phyloP scores from a whole-genome alignment of 2,888 invertebrate species.

The Orthosia gothica region DNA sequence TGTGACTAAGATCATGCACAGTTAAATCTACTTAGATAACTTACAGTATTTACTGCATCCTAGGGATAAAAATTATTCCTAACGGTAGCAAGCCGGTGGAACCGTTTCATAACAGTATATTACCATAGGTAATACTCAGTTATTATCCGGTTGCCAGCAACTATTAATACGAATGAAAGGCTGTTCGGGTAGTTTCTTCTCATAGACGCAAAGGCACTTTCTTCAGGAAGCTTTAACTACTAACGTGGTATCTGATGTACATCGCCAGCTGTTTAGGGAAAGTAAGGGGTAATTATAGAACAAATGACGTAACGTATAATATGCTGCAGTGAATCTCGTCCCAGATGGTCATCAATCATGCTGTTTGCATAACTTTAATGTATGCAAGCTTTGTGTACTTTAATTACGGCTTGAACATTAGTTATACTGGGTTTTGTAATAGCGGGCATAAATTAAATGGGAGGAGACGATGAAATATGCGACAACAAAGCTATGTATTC shows the following conservation, averaged over 20 bases:
- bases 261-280: constrained; percentile 34
- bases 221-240: constrained; percentile 70
- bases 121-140: constrained; percentile 48
- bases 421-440: constrained; percentile 30
- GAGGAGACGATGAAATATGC: constrained; percentile 3
- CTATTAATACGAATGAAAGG: constrained; percentile 58
- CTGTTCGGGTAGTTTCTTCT: constrained; percentile 66
- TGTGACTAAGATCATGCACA: background rate
- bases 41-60: background rate
- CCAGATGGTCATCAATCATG: constrained; percentile 62
- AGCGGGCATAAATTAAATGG: constrained; percentile 21
- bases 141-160: constrained; percentile 57
- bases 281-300: constrained; percentile 57
- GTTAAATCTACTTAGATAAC: background rate
- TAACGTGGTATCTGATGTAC: constrained; percentile 22
- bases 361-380: constrained; percentile 59
- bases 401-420: constrained; percentile 43
- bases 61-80: constrained; percentile 24
- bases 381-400: constrained; percentile 54
- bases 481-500: background rate
- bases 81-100: constrained; percentile 36
- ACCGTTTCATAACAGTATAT: constrained; percentile 39
- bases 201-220: constrained; percentile 70
- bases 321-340: constrained; percentile 52
- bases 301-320: constrained; percentile 48